These are phyloP conservation scores for Macaria notata DNA, from an alignment of 2,888 invertebrate species.

Conservation along the genomic window DNA sequence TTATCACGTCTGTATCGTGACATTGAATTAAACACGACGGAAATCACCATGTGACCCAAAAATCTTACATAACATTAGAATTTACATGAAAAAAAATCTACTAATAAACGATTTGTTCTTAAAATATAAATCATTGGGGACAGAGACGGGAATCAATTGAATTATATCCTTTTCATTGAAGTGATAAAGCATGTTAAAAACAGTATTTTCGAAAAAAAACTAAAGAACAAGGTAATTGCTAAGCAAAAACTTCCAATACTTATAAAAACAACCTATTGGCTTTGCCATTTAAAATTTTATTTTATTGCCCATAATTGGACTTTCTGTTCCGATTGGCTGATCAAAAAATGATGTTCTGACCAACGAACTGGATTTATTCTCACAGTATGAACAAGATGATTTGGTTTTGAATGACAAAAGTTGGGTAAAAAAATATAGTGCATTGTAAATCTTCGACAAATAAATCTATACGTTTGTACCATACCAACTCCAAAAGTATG, in stretches of 20 bases:
- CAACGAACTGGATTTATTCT: conserved; percentile 6
- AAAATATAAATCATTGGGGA: no score
- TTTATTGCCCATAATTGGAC: conserved; percentile 51
- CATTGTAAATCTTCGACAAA: no score
- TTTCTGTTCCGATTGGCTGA: conserved; percentile 42
- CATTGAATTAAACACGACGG: conserved; percentile 5
- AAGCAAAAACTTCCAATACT: conserved; percentile 23
- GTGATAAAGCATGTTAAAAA: no score
- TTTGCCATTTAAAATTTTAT: conserved; percentile 41
- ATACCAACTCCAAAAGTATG: no score
- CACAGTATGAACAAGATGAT: neutral
- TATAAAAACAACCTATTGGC: conserved; percentile 34
- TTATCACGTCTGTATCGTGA: conserved; percentile 20
- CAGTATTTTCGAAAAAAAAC: neutral
- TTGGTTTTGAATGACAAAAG: no score
- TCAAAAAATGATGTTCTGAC: conserved; percentile 33
- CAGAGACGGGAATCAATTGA: no score
- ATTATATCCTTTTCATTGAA: no score
- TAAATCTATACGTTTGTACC: no score
- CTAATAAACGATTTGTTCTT: no score
- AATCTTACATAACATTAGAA: neutral
- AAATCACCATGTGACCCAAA: neutral
- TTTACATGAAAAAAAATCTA: no score
- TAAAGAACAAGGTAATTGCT: neutral
- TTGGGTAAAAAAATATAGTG: no score